phyloP scores from a whole-genome alignment of 2,113 vertebrate species.

The Dendropsophus ebraccatus region DNA sequence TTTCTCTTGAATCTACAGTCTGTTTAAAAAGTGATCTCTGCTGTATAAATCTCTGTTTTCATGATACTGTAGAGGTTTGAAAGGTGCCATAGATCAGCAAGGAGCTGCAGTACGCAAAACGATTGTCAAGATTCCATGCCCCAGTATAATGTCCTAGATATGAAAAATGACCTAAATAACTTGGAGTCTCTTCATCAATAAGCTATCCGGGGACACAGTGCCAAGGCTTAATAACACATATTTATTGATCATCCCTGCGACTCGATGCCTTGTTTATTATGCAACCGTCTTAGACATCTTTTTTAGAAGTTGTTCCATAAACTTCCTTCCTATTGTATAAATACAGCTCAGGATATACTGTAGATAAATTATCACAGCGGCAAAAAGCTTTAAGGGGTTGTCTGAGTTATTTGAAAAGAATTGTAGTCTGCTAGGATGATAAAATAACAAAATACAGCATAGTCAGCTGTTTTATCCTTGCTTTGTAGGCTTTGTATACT shows the following conservation, averaged over 20 bases:
- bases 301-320: background rate
- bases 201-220: constrained; percentile 17
- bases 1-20: background rate
- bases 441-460: too few species aligned
- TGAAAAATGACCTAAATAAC: constrained; percentile 30
- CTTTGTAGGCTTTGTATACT: too few species aligned
- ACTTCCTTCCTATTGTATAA: background rate
- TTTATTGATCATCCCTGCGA: constrained; percentile 19
- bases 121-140: background rate
- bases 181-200: constrained; percentile 27
- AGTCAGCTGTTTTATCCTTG: too few species aligned
- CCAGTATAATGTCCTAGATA: background rate
- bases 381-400: background rate
- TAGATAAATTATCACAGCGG: background rate
- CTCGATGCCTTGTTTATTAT: constrained; percentile 8
- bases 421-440: too few species aligned
- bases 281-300: background rate
- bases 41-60: background rate
- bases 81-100: background rate
- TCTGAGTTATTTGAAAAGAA: too few species aligned
- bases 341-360: background rate
- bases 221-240: constrained; percentile 18
- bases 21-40: background rate
- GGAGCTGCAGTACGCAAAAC: constrained; percentile 4
- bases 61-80: constrained; percentile 1